phyloP scores from a whole-genome alignment of 2,888 invertebrate genomes.

The Phortica okadai region DNA sequence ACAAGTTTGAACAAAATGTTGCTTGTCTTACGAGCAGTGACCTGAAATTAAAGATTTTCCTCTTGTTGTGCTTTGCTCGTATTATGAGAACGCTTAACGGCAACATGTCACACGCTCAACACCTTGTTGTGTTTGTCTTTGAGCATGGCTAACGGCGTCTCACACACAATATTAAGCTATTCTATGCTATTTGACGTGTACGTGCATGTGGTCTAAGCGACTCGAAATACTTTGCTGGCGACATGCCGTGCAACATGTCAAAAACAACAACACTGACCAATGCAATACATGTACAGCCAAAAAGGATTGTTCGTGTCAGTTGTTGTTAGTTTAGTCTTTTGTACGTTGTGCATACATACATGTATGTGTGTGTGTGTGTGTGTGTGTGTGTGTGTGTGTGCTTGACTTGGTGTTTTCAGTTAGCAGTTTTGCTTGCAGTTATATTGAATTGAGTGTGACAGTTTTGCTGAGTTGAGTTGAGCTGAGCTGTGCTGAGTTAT shows the following conservation, averaged over 20 bases:
- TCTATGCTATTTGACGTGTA: background rate
- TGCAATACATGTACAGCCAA: background rate
- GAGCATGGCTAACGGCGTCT: conserved; percentile 10
- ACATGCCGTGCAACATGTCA: background rate
- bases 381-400: conserved; percentile 4
- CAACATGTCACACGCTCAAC: background rate
- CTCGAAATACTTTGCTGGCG: too few species aligned
- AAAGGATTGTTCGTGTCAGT: background rate
- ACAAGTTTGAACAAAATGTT: too few species aligned
- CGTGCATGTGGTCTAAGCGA: background rate
- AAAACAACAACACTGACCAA: conserved; percentile 16
- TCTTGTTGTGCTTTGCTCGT: too few species aligned
- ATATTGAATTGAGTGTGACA: conserved; percentile 36
- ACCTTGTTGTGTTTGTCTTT: background rate
- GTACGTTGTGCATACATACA: background rate
- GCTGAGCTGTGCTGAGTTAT: too few species aligned
- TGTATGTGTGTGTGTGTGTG: background rate
- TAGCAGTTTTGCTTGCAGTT: conserved; percentile 32
- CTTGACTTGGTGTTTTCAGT: conserved; percentile 1
- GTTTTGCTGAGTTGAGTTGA: background rate
- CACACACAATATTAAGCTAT: conserved; percentile 9
- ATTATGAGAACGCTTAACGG: too few species aligned
- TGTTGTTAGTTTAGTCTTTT: conserved; percentile 1
- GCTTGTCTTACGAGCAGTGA: too few species aligned
- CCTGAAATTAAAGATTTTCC: too few species aligned